phyloP scores from a whole-genome alignment of 2,888 invertebrate species.

The Spodoptera picta region DNA sequence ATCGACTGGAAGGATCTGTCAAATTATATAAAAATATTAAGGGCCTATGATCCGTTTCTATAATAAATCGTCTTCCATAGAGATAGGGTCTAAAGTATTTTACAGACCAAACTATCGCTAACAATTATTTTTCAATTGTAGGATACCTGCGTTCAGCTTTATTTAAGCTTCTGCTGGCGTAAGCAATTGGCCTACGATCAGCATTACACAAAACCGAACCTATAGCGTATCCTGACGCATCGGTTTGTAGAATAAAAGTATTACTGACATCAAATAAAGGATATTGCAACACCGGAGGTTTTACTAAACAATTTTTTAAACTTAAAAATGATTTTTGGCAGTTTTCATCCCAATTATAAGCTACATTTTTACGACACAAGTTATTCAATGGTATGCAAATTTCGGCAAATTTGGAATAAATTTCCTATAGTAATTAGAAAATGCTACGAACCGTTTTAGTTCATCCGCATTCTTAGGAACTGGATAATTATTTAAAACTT shows the following conservation, averaged over 20 bases:
- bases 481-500: conserved; percentile 1
- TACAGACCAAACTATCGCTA: neutral
- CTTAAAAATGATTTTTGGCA: too few species aligned
- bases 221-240: neutral
- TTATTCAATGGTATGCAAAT: too few species aligned
- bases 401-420: too few species aligned
- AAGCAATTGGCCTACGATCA: neutral
- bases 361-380: too few species aligned
- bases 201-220: neutral
- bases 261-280: neutral
- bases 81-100: conserved; percentile 2
- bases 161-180: neutral
- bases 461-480: conserved; percentile 4
- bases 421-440: conserved; percentile 1
- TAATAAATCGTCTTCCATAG: too few species aligned
- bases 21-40: too few species aligned
- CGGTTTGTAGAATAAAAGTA: neutral
- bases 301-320: too few species aligned
- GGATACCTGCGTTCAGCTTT: neutral
- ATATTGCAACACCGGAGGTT: too few species aligned
- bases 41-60: too few species aligned
- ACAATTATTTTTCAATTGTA: neutral
- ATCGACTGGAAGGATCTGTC: too few species aligned
- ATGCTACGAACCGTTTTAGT: conserved; percentile 5
- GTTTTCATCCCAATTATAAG: too few species aligned